phyloP scores from a whole-genome alignment of 2,797 vertebrate species.

The Gastrophryne carolinensis region DNA sequence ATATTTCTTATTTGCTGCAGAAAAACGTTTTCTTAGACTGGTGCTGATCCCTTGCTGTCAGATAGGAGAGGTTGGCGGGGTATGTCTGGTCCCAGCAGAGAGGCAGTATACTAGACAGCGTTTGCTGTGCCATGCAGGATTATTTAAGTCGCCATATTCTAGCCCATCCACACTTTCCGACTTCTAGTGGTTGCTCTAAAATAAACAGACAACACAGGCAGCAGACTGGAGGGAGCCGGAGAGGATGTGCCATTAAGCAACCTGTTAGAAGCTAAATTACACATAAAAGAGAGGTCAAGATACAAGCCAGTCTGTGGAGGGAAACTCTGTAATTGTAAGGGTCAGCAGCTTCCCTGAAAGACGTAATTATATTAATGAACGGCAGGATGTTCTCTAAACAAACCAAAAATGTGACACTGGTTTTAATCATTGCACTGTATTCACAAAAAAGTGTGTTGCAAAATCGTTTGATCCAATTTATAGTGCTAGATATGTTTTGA shows the following conservation, averaged over 20 bases:
- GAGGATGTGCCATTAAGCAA: slow-evolving; percentile 48
- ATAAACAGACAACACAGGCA: slow-evolving; percentile 43
- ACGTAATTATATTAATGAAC: slow-evolving; percentile 31
- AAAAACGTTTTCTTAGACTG: too few species aligned
- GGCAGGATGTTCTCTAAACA: not conserved
- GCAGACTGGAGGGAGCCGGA: slow-evolving; percentile 50
- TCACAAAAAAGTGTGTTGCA: not conserved
- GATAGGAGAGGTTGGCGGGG: not conserved
- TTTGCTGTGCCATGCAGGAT: not conserved
- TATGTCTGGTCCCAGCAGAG: not conserved
- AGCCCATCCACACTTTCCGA: slow-evolving; percentile 35
- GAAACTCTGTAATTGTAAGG: slow-evolving; percentile 33
- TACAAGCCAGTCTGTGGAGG: slow-evolving; percentile 16
- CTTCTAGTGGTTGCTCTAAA: slow-evolving; percentile 45
- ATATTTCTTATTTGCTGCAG: too few species aligned
- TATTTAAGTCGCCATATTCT: not conserved
- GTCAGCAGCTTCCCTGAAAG: slow-evolving; percentile 23
- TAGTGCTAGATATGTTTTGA: not conserved
- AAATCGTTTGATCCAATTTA: not conserved
- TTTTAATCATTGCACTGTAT: not conserved
- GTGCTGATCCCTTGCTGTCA: too few species aligned
- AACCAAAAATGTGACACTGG: not conserved
- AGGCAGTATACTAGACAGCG: not conserved
- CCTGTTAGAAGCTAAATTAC: slow-evolving; percentile 45
- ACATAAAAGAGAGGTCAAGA: slow-evolving; percentile 48